Percentiles rank a stretch among this genome's conserved stretches.
Evolutionary conservation across 2,797 vertebrate species (phyloP).

Genomic region (Dendrocincla fuliginosa): DNA sequence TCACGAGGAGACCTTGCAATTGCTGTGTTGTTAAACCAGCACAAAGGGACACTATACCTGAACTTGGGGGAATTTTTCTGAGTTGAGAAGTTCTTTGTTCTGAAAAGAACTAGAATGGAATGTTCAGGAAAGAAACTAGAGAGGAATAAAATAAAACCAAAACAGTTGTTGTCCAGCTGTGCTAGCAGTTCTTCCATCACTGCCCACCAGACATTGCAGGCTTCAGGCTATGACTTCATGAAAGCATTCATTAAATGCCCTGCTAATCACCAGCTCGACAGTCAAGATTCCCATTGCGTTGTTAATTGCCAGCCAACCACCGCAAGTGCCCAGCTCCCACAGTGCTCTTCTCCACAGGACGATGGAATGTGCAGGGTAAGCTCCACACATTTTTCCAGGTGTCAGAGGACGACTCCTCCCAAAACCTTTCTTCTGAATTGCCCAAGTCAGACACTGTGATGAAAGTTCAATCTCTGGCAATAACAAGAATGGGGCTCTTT

Average conservation of each 20-base stretch:
- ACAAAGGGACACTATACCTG: not conserved
- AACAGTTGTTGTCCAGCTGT: constrained; percentile 40
- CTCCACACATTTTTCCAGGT: not conserved
- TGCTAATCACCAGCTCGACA: constrained; percentile 42
- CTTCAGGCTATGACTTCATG: constrained; percentile 81
- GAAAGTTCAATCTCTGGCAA: constrained; percentile 42
- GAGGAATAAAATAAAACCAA: not conserved
- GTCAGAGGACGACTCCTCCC: not conserved
- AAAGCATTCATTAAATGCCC: constrained; percentile 67
- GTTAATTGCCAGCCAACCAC: constrained; percentile 55
- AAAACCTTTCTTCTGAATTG: not conserved
- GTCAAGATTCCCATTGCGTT: constrained; percentile 52
- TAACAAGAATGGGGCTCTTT: constrained; percentile 76
- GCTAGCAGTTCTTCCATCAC: constrained; percentile 74
- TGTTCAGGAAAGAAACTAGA: not conserved
- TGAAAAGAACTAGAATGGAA: not conserved
- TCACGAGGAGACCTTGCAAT: not conserved
- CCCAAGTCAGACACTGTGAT: not conserved
- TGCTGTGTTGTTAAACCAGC: not conserved
- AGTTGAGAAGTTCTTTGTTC: not conserved
- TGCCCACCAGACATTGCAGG: constrained; percentile 74
- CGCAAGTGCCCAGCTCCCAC: not conserved
- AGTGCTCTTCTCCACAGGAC: not conserved
- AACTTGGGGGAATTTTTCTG: not conserved
- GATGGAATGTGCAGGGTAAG: not conserved